phyloP scores from a whole-genome alignment of 2,113 vertebrate species.

The Morone chrysops region DNA sequence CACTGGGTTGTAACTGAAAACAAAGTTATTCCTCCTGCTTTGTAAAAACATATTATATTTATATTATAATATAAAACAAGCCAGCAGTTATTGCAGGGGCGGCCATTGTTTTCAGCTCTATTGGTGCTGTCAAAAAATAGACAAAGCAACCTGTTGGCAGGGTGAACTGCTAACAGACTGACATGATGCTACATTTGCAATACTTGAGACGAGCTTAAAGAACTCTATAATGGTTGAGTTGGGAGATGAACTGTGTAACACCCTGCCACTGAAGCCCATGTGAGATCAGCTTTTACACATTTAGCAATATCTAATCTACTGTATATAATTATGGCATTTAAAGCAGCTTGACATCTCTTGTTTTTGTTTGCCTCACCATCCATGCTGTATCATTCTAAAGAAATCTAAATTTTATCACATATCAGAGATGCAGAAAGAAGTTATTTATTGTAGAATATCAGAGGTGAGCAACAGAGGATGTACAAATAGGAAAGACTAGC shows the following conservation, averaged over 20 bases:
- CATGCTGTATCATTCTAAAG: background rate
- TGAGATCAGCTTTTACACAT: background rate
- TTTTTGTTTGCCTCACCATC: background rate
- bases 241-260: background rate
- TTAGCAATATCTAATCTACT: background rate
- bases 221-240: no score
- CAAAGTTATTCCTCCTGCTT: background rate
- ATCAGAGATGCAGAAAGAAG: background rate
- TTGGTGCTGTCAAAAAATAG: background rate
- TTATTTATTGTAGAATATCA: constrained; percentile 15
- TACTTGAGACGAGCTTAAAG: background rate
- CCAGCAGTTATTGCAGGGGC: background rate
- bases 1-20: background rate
- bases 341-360: background rate
- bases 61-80: background rate
- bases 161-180: background rate
- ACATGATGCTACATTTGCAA: no score
- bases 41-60: background rate
- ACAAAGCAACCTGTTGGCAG: background rate
- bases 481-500: background rate
- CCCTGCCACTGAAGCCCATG: background rate
- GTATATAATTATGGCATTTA: background rate
- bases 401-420: background rate
- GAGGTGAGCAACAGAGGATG: background rate
- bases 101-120: background rate